Base-by-base conservation (phyloP, 2,797 vertebrate genomes). In the Myotis planiceps region DNA sequence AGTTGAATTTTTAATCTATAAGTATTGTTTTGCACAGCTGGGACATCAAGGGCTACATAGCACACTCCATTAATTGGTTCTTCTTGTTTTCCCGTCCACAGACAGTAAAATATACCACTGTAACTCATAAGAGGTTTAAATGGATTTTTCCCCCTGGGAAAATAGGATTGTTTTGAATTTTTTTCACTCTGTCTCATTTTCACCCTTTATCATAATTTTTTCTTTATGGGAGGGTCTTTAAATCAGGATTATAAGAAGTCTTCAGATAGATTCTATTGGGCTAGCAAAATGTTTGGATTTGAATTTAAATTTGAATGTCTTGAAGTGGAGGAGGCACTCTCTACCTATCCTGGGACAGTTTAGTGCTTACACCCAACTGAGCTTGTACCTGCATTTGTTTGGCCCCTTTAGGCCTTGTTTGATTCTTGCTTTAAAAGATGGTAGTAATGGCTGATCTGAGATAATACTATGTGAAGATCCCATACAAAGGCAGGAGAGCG, bases 11-110 rank as follows among this genome's bases (percentile, higher is more conserved):
- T 96, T 94, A 83, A 90, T 63, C 72, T 51, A 27, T 60, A 34
- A 92, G 72, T 95, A 96, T 72, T 92, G 53, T 90, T 94, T 75
- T 65, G 82, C 96, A 92, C 32, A 97, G 72, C 29, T 92, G 74
- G 90, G 27, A 82, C 34, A 78, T 34, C 13, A 83, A 92, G 71
- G 78, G 82, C 39, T 86, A 76, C 13, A 55, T 2, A 90, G 65
- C 5, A 23, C 25, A 32, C 39, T 97, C 51, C 69, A 78, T 80
- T 42, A 82, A 65, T 72, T 92, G 83, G 69, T 74, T 1, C 3
- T 83, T 96, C 23, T 94, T 97, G 55, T 88, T 88, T 39, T 88
- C 60, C 79, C 90, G 14, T 94, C 53, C 27, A 58, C 15, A 94
- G 96, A 85, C n/a, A 95, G 90, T 78, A 42, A 23, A 63, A 83